These are phyloP conservation scores for Turnix velox DNA, from an alignment of 2,113 vertebrate genomes.

Conservation along the genomic window DNA sequence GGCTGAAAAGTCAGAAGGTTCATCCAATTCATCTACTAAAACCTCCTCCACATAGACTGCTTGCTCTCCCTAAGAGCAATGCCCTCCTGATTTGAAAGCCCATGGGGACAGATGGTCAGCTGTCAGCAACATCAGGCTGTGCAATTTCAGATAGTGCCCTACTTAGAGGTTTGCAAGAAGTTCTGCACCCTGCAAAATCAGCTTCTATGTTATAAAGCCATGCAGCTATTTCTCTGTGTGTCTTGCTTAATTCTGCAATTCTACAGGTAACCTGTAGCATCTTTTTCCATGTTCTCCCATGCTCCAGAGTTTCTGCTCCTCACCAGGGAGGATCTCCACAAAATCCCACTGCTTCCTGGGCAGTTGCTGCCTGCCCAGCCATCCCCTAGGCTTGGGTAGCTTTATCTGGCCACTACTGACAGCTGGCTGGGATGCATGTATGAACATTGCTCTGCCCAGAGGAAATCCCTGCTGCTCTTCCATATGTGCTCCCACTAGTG, in stretches of 20 bases:
- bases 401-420: not conserved
- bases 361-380: not conserved
- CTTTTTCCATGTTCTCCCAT: not conserved
- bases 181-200: conserved; percentile 1
- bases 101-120: not conserved
- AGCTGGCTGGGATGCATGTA: not conserved
- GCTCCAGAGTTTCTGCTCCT: not conserved
- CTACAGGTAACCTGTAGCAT: not conserved
- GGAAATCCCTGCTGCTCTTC: conserved; percentile 25
- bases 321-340: not conserved
- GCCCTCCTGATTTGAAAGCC: conserved; percentile 18
- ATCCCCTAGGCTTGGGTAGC: not conserved
- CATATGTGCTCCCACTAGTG: not conserved
- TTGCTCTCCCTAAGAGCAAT: not conserved
- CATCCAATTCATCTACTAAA: not conserved
- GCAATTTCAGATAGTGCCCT: conserved; percentile 14
- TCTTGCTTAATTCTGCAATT: not conserved
- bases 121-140: not conserved
- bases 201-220: not conserved
- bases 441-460: not conserved
- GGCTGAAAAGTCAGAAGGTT: not conserved
- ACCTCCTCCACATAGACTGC: not conserved
- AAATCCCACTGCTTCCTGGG: not conserved
- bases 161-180: not conserved
- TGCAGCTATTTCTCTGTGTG: not conserved